Percentiles rank a stretch among this genome's conserved stretches.
Evolutionary conservation across 2,113 vertebrate species (phyloP).

Genomic region (Hassar affinis): DNA sequence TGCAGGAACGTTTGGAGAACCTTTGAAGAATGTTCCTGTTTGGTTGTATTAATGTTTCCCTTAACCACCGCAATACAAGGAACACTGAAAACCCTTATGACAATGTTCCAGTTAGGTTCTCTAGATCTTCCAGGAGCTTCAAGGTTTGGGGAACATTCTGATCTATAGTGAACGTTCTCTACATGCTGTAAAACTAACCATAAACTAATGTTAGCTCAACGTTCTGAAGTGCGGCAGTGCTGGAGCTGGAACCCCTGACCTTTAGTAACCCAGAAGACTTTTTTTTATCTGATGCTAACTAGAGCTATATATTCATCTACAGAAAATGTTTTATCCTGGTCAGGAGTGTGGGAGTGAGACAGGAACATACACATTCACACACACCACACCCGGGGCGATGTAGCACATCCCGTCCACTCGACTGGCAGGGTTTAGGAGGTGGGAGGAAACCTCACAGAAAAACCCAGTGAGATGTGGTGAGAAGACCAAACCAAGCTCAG

Average conservation of each 20-base stretch:
- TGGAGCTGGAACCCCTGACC: background rate
- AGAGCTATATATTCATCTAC: background rate
- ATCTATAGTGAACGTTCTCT: no score
- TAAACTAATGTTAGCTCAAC: background rate
- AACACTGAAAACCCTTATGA: no score
- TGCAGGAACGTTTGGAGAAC: no score
- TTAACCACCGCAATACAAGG: no score
- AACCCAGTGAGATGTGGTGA: background rate
- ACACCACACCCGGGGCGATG: background rate
- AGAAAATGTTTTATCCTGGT: background rate
- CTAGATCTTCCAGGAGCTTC: no score
- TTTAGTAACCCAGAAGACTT: background rate
- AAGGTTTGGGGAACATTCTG: no score
- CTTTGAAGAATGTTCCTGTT: no score
- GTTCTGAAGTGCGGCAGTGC: background rate
- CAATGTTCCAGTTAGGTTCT: no score
- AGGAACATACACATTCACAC: background rate
- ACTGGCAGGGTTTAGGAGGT: background rate
- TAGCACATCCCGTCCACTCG: background rate
- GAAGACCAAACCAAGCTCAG: background rate
- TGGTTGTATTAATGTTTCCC: no score
- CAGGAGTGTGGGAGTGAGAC: background rate
- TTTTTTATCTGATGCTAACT: background rate
- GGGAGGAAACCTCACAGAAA: background rate
- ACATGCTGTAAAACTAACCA: no score